Percentiles rank a stretch among this genome's conserved stretches.
Evolutionary conservation across 2,888 invertebrate genomes (phyloP).

Genomic region (Eucriotettix oculatus): DNA sequence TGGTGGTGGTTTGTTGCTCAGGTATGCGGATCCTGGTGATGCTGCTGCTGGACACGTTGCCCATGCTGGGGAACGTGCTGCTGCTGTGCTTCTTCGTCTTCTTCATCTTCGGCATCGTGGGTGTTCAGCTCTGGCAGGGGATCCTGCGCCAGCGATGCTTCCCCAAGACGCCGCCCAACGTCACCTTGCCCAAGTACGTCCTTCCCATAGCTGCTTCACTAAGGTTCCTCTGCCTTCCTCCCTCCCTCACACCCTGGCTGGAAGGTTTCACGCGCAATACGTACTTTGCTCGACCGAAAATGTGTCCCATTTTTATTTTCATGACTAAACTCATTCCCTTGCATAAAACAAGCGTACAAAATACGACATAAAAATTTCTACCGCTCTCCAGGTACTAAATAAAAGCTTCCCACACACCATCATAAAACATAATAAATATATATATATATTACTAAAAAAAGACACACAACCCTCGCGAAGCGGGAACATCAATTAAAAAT

Average conservation of each 20-base stretch:
- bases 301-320: no score
- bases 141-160: slow-evolving; percentile 88
- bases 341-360: no score
- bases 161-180: slow-evolving; percentile 53
- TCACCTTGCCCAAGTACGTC: slow-evolving; percentile 60
- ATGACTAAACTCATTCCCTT: no score
- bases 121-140: slow-evolving; percentile 98
- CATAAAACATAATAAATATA: no score
- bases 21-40: slow-evolving; percentile 98
- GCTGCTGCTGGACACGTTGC: slow-evolving; percentile 92
- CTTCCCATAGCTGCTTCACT: background rate
- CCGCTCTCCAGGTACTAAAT: no score
- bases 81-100: slow-evolving; percentile 99
- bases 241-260: background rate
- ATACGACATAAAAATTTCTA: no score
- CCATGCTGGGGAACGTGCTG: slow-evolving; percentile 98
- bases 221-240: background rate
- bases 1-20: slow-evolving; percentile 26
- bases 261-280: background rate
- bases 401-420: no score
- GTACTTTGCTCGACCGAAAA: no score
- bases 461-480: no score
- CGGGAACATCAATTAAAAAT: no score
- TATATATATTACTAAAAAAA: no score
- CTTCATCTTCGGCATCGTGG: slow-evolving; percentile 99